Percentiles rank a stretch among this genome's conserved stretches.
phyloP scores from a whole-genome alignment of 2,888 invertebrate genomes.

The Dryadula phaetusa region DNA sequence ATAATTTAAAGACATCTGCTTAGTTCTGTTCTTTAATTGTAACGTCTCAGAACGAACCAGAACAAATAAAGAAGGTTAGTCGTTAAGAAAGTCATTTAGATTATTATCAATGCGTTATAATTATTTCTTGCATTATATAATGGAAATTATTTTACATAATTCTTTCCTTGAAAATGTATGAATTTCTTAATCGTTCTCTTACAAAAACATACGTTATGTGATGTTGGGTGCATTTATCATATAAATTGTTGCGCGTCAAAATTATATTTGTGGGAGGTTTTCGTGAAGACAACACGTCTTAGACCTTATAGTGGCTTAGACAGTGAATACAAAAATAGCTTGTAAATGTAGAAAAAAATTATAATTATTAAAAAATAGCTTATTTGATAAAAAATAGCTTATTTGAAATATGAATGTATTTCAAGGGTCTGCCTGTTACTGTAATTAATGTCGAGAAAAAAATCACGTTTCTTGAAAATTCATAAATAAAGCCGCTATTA shows the following conservation, averaged over 20 bases:
- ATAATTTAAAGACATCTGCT: no score
- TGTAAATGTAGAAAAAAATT: no score
- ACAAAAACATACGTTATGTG: slow-evolving; percentile 30
- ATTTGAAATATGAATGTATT: no score
- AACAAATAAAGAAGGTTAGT: no score
- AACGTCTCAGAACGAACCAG: no score
- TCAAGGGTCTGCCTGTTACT: no score
- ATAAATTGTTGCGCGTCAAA: slow-evolving; percentile 35
- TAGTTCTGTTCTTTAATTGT: no score
- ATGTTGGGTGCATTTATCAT: slow-evolving; percentile 39
- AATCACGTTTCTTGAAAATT: background rate
- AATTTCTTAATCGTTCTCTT: background rate
- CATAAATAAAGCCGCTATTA: slow-evolving; percentile 24
- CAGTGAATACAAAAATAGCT: slow-evolving; percentile 36
- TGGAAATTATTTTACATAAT: background rate
- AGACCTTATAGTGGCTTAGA: slow-evolving; percentile 49
- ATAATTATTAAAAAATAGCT: no score
- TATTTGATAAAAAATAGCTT: no score
- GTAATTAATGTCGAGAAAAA: no score
- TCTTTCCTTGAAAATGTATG: background rate
- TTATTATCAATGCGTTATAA: background rate
- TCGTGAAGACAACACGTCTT: slow-evolving; percentile 22
- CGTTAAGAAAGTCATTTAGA: no score
- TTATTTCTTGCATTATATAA: background rate
- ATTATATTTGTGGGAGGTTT: slow-evolving; percentile 30